Conservation (phyloP, 2,113 vertebrate species). For the Cephalophus harveyi region DNA sequence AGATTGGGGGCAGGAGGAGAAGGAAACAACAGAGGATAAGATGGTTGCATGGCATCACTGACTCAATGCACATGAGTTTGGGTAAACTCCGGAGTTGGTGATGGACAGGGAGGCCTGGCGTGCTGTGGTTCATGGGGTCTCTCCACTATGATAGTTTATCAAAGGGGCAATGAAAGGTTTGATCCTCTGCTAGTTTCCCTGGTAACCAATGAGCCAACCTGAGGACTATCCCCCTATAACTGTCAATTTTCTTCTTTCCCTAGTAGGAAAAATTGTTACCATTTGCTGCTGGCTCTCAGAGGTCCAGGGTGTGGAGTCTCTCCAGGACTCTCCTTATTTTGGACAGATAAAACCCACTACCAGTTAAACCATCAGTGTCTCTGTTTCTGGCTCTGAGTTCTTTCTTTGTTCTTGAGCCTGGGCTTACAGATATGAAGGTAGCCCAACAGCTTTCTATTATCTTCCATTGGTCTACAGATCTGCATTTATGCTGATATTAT, state of each 20-base stretch:
- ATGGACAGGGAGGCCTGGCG: not conserved
- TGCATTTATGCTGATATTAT: not conserved
- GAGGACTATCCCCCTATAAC: not conserved
- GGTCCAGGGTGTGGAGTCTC: not conserved
- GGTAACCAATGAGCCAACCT: not conserved
- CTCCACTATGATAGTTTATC: not conserved
- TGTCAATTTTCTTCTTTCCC: not conserved
- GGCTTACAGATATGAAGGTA: not conserved
- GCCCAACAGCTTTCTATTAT: not conserved
- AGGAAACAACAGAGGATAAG: not conserved
- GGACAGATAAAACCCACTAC: not conserved
- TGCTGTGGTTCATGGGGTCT: not conserved
- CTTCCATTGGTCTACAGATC: not conserved
- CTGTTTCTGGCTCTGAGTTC: not conserved
- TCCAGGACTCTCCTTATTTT: not conserved
- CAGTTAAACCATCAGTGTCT: too few relatives aligned
- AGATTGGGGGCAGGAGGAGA: not conserved
- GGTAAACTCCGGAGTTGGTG: not conserved
- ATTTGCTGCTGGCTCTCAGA: not conserved
- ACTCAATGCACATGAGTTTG: not conserved
- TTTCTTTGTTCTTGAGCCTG: not conserved
- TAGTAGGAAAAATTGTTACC: not conserved
- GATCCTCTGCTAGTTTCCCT: not conserved
- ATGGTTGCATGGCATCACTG: not conserved
- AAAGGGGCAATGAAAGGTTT: not conserved